Evolutionary conservation across 2,888 invertebrate species (phyloP).

Genomic region (Lysandra coridon): DNA sequence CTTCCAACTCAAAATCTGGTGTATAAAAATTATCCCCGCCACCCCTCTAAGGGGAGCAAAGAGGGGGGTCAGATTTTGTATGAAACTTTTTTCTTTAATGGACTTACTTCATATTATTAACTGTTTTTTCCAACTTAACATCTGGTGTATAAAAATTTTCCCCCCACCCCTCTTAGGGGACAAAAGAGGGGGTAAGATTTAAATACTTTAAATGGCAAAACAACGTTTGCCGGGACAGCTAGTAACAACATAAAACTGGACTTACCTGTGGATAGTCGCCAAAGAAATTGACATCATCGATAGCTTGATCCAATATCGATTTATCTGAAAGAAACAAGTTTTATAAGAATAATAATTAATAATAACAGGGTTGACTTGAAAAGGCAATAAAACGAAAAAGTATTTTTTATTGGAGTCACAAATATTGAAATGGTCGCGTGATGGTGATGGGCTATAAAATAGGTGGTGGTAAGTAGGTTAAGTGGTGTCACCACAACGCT

Average conservation of each 20-base stretch:
- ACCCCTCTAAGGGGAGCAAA: too few relatives aligned
- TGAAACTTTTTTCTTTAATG: too few relatives aligned
- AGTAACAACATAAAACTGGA: slow-evolving; percentile 25
- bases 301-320: slow-evolving; percentile 82
- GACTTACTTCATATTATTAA: too few relatives aligned
- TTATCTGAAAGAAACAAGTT: slow-evolving; percentile 80
- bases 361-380: not conserved
- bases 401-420: not conserved
- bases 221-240: too few relatives aligned
- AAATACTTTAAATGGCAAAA: too few relatives aligned
- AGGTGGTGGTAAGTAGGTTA: slow-evolving; percentile 24
- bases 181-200: too few relatives aligned
- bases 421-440: slow-evolving; percentile 24
- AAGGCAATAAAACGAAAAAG: slow-evolving; percentile 10
- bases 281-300: slow-evolving; percentile 83
- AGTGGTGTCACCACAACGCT: slow-evolving; percentile 17
- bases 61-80: too few relatives aligned
- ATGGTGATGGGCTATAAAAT: slow-evolving; percentile 4
- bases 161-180: too few relatives aligned
- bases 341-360: not conserved
- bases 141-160: too few relatives aligned
- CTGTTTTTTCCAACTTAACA: too few relatives aligned
- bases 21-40: too few relatives aligned
- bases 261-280: slow-evolving; percentile 77
- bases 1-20: too few relatives aligned